Evolutionary conservation across 2,888 invertebrate genomes (phyloP).

Genomic region (Caenorhabditis drosophilae): DNA sequence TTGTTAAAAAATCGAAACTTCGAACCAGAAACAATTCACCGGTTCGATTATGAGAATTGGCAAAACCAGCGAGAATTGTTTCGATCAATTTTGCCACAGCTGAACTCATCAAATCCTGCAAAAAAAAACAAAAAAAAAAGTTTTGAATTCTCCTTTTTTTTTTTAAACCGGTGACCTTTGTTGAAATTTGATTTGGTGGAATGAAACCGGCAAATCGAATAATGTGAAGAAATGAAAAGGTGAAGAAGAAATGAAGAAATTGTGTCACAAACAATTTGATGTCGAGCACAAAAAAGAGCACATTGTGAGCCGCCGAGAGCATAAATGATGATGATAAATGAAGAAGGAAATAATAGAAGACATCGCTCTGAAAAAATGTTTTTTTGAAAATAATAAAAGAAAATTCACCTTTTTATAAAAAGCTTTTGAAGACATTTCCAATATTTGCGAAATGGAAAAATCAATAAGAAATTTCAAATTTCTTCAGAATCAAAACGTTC

Average conservation of each 20-base stretch:
- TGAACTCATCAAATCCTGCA: slow-evolving; percentile 37
- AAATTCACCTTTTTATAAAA: background rate
- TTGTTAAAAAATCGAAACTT: slow-evolving; percentile 44
- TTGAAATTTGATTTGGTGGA: slow-evolving; percentile 16
- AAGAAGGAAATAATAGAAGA: slow-evolving; percentile 39
- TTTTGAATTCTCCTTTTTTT: no score
- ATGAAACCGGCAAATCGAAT: slow-evolving; percentile 21
- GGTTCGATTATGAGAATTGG: slow-evolving; percentile 62
- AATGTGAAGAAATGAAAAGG: slow-evolving; percentile 49
- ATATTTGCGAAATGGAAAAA: background rate
- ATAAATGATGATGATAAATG: slow-evolving; percentile 60
- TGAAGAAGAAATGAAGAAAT: slow-evolving; percentile 58
- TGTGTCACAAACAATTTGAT: slow-evolving; percentile 57
- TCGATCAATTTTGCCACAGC: slow-evolving; percentile 53
- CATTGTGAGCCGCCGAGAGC: slow-evolving; percentile 66
- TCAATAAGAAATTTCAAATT: background rate
- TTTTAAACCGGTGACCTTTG: no score
- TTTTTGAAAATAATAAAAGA: background rate
- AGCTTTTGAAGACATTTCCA: background rate
- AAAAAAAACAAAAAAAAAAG: no score
- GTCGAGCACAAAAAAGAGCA: slow-evolving; percentile 63
- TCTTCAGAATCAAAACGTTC: no score
- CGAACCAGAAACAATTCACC: slow-evolving; percentile 62
- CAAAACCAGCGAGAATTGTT: slow-evolving; percentile 46
- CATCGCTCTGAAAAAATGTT: slow-evolving; percentile 17